Percentiles rank a stretch among this genome's conserved stretches.
Evolutionary conservation across 1,140 invertebrate genomes (phyloP).

Genomic region (Drosophila trapezifrons): DNA sequence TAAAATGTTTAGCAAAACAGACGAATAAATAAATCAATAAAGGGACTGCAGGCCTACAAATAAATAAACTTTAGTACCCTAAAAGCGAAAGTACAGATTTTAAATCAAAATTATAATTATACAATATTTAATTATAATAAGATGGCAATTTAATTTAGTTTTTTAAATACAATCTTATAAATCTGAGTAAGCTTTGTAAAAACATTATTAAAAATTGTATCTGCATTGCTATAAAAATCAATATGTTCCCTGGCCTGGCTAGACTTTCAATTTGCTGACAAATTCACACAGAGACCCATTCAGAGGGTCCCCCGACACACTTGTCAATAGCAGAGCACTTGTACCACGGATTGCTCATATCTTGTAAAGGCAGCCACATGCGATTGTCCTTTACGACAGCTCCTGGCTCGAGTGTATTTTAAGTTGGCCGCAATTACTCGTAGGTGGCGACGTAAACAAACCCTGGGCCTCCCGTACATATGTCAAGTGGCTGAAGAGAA

Average conservation of each 20-base stretch:
- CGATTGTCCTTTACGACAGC: slow-evolving; percentile 35
- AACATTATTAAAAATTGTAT: too few species aligned
- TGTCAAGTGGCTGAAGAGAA: slow-evolving; percentile 19
- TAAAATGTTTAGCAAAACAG: slow-evolving; percentile 59
- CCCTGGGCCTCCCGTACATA: slow-evolving; percentile 15
- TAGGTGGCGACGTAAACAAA: slow-evolving; percentile 52
- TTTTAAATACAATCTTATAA: too few species aligned
- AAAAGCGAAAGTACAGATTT: too few species aligned
- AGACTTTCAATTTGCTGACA: neutral
- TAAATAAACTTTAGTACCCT: too few species aligned
- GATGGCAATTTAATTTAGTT: too few species aligned
- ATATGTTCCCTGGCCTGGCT: neutral
- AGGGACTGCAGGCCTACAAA: slow-evolving; percentile 4
- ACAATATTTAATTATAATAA: too few species aligned
- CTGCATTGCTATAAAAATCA: too few species aligned
- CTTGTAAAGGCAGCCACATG: slow-evolving; percentile 21
- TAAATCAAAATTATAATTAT: too few species aligned
- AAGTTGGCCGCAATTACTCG: slow-evolving; percentile 68
- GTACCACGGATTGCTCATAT: slow-evolving; percentile 25
- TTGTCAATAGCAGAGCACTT: slow-evolving; percentile 10
- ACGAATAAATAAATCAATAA: slow-evolving; percentile 70
- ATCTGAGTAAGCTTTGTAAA: too few species aligned
- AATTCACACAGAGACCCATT: neutral
- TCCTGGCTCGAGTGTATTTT: slow-evolving; percentile 53
- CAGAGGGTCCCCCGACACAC: neutral